These are phyloP conservation scores for Leptura quadrifasciata DNA, from an alignment of 2,888 invertebrate species.

Conservation along the genomic window DNA sequence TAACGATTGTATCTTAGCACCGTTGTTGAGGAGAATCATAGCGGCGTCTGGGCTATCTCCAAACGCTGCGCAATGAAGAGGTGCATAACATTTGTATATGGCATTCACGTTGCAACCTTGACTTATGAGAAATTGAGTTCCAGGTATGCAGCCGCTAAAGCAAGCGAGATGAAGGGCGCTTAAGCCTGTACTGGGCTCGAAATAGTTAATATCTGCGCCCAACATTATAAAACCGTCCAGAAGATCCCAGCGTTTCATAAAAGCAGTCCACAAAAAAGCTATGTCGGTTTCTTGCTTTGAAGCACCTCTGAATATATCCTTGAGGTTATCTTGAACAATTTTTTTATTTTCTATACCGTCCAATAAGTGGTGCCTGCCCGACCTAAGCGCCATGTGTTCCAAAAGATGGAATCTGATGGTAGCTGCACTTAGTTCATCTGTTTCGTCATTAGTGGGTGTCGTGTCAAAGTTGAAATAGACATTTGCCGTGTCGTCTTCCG, in stretches of 20 bases:
- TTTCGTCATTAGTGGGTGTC: conserved; percentile 75
- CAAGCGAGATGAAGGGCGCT: conserved; percentile 86
- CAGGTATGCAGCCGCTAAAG: conserved; percentile 84
- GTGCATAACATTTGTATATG: conserved; percentile 83
- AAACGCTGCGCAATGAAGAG: conserved; percentile 92
- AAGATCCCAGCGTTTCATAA: conserved; percentile 81
- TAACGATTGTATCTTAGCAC: conserved; percentile 80
- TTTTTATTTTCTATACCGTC: conserved; percentile 84
- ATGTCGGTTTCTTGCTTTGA: conserved; percentile 82
- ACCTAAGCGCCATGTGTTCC: conserved; percentile 82
- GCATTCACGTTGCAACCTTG: conserved; percentile 83
- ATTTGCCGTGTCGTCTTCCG: conserved; percentile 86
- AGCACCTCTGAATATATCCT: conserved; percentile 75
- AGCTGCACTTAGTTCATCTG: conserved; percentile 83
- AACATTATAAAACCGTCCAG: conserved; percentile 76
- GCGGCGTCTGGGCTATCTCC: conserved; percentile 89
- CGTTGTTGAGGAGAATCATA: conserved; percentile 83
- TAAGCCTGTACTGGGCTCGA: conserved; percentile 82
- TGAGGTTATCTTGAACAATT: conserved; percentile 77
- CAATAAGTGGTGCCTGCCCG: conserved; percentile 80
- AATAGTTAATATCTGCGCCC: conserved; percentile 71
- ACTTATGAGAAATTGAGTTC: conserved; percentile 81
- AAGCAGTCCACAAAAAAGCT: conserved; percentile 84
- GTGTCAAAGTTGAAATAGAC: conserved; percentile 87
- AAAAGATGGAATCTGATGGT: conserved; percentile 83